These are phyloP conservation scores for Channa argus DNA, from an alignment of 2,113 vertebrate species.

Conservation along the genomic window DNA sequence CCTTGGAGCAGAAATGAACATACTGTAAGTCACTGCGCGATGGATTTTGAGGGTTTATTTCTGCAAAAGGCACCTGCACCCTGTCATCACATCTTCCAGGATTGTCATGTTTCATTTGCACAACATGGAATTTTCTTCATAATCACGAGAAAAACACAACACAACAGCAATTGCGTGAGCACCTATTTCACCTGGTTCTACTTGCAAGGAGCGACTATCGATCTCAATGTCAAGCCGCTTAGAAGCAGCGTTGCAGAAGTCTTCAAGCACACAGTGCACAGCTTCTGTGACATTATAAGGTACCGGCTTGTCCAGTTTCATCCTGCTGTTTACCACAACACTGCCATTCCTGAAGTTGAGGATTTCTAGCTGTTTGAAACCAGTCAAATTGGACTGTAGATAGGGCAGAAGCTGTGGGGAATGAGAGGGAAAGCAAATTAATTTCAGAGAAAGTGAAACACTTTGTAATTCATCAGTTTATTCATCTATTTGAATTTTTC, in stretches of 20 bases:
- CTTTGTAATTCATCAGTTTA: neutral
- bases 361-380: conserved; percentile 95
- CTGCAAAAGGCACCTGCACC: neutral
- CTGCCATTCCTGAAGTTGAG: conserved; percentile 95
- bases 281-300: conserved; percentile 91
- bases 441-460: neutral
- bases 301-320: conserved; percentile 89
- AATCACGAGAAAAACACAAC: too few species aligned
- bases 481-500: neutral
- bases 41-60: neutral
- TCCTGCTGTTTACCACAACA: conserved; percentile 93
- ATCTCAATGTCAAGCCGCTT: conserved; percentile 89
- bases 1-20: conserved; percentile 33
- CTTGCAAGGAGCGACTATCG: conserved; percentile 89
- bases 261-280: conserved; percentile 88
- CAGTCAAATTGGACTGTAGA: conserved; percentile 91
- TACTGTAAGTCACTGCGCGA: neutral
- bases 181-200: conserved; percentile 88
- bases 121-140: neutral
- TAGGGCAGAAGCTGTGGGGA: conserved; percentile 90
- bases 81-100: neutral
- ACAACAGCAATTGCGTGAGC: neutral
- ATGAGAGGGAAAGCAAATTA: conserved; percentile 13
- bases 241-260: conserved; percentile 88
- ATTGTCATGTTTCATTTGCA: neutral